These are phyloP conservation scores for Pipistrellus pipistrellus DNA, from an alignment of 2,797 vertebrate species.

Conservation along the genomic window DNA sequence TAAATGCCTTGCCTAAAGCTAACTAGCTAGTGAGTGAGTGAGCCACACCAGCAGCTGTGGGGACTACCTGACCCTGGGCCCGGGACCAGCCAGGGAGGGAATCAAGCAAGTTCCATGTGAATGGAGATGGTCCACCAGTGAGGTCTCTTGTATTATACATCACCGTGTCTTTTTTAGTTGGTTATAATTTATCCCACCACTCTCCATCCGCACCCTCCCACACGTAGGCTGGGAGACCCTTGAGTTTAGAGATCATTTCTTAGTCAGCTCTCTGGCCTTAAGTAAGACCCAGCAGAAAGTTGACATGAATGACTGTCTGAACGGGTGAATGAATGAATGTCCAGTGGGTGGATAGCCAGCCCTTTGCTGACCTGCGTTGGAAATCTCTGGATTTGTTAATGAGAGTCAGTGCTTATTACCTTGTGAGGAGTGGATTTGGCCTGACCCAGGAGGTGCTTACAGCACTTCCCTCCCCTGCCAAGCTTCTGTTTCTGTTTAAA, in stretches of 20 bases:
- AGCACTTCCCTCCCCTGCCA: slow-evolving; percentile 73
- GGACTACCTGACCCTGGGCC: neutral
- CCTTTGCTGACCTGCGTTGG: slow-evolving; percentile 34
- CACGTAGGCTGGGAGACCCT: neutral
- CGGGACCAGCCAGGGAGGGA: neutral
- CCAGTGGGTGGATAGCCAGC: neutral
- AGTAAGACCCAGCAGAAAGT: neutral
- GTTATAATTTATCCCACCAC: neutral
- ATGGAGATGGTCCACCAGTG: neutral
- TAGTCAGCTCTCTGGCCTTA: neutral
- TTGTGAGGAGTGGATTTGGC: slow-evolving; percentile 57
- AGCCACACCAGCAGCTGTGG: neutral
- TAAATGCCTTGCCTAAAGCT: neutral
- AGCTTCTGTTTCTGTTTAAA: slow-evolving; percentile 91
- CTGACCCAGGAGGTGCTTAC: slow-evolving; percentile 70
- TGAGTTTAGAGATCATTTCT: neutral
- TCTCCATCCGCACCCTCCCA: neutral
- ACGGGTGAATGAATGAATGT: neutral
- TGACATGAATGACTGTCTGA: neutral
- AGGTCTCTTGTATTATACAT: neutral
- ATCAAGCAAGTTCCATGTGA: neutral
- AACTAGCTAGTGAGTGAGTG: neutral
- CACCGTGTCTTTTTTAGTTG: neutral
- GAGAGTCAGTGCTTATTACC: slow-evolving; percentile 67
- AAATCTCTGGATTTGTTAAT: slow-evolving; percentile 63